phyloP scores from a whole-genome alignment of 2,797 vertebrate genomes.

The Eospalax fontanierii region DNA sequence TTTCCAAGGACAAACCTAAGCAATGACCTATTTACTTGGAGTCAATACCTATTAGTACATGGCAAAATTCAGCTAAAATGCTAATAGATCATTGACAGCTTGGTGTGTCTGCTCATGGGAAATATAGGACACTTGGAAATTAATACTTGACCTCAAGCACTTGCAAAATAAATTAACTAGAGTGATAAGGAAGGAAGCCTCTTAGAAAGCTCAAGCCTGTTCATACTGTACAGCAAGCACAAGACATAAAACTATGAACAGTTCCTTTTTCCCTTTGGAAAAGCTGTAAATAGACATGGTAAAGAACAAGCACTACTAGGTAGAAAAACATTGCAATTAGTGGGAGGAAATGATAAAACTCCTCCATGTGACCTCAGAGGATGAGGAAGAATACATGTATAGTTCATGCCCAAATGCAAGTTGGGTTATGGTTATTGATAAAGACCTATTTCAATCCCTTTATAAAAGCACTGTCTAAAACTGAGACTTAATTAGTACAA shows the following conservation, averaged over 20 bases:
- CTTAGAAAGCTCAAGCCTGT: not conserved
- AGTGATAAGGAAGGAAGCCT: not conserved
- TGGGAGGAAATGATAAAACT: not conserved
- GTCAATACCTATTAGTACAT: not conserved
- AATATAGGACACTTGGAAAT: not conserved
- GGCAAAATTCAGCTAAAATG: not conserved
- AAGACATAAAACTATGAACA: not conserved
- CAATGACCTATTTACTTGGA: not conserved
- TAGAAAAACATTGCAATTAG: not conserved
- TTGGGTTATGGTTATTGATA: not conserved
- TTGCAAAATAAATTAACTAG: not conserved
- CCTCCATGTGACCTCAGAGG: rapidly evolving
- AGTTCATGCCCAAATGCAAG: not conserved
- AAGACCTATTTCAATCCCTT: not conserved
- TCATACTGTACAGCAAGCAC: not conserved
- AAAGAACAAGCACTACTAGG: not conserved
- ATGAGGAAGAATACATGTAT: not conserved
- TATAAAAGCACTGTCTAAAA: not conserved
- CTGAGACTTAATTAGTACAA: not conserved
- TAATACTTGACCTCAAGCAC: not conserved
- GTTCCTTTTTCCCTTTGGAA: not conserved
- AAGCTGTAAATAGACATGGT: no score
- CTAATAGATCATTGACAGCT: not conserved
- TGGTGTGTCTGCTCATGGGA: not conserved
- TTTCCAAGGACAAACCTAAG: not conserved